Evolutionary conservation across 2,797 vertebrate genomes (phyloP).

Genomic region (Amphiprion clarkii): DNA sequence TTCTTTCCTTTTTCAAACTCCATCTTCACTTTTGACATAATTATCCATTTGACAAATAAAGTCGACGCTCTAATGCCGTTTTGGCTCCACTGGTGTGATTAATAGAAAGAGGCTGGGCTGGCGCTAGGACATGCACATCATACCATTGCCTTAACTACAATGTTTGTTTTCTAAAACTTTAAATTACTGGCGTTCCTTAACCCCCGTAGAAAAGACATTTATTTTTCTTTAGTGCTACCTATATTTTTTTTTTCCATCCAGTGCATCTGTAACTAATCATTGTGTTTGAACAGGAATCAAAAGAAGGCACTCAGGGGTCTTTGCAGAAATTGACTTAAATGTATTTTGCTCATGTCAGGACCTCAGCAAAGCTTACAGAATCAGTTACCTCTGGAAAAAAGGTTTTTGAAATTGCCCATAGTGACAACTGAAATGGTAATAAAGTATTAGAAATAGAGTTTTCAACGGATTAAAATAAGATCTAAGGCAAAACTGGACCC

Average conservation of each 20-base stretch:
- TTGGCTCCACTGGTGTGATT: conserved; percentile 73
- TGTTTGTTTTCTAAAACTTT: conserved; percentile 71
- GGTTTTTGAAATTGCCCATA: conserved; percentile 46
- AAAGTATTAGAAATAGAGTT: conserved; percentile 31
- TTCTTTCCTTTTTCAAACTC: conserved; percentile 69
- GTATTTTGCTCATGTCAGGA: conserved; percentile 62
- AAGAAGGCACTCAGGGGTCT: conserved; percentile 56
- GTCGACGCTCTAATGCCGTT: conserved; percentile 69
- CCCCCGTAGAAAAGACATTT: conserved; percentile 49
- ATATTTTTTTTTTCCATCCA: conserved; percentile 48
- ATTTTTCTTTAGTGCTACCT: conserved; percentile 66
- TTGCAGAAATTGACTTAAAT: conserved; percentile 50
- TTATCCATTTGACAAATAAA: conserved; percentile 79
- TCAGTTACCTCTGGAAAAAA: conserved; percentile 59
- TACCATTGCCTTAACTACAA: conserved; percentile 63
- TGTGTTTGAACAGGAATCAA: conserved; percentile 48
- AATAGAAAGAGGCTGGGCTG: conserved; percentile 78
- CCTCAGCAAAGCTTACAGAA: conserved; percentile 52
- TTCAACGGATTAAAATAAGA: conserved; percentile 26
- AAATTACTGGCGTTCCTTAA: conserved; percentile 43
- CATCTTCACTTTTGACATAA: conserved; percentile 68
- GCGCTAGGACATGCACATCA: conserved; percentile 54
- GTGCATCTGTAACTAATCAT: conserved; percentile 57
- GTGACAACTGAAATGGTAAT: conserved; percentile 50
- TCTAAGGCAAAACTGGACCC: conserved; percentile 11